Base-by-base conservation (phyloP, 2,797 vertebrate species). In the Pangasius djambal region DNA sequence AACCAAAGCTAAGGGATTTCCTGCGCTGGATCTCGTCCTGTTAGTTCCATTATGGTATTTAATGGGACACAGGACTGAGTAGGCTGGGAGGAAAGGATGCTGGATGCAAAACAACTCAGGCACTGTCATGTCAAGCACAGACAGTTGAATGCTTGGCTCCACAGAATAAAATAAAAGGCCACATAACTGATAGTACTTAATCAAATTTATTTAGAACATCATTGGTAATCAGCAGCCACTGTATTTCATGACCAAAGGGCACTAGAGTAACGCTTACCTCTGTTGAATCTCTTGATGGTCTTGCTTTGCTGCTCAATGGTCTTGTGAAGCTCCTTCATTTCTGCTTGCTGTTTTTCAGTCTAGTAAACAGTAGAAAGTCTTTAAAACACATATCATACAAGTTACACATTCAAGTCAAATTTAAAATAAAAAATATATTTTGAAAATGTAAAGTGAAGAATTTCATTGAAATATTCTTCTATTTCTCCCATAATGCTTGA, bases 261-360 rank as follows among this genome's bases (percentile, higher is more conserved):
- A 81, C 15, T n/a, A 22, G 10, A n/a, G 18, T 44, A 65, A 7
- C 0, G 86, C 94, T 93, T 88, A 96, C 96, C 96, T 95, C 96
- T 94, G 91, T 97, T 96, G 79, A 96, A 96, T 65, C 95, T 95
- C 94, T 97, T 97, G 92, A 97, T 96, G 92, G 95, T 96, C 92
- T 95, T 96, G 67, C 22, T 94, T 89, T 97, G 96, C 75, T 95
- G 93, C n/a, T 96, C 94, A 0, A 95, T 92, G 16, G 93, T 95
- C 91, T 95, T 93, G 25, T 87, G 90, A 15, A 96, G 94, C 85
- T 96, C 95, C 93, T 95, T 95, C 93, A 95, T 94, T 92, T 96
- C 95, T 0, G 90, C 88, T 87, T 94, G 94, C 52, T 95, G 93
- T 85, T 93, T 95, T 93, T 96, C 94, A 0, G 93, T 92, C 96